These are phyloP conservation scores for Hybognathus amarus DNA, from an alignment of 2,797 vertebrate species.

Conservation along the genomic window DNA sequence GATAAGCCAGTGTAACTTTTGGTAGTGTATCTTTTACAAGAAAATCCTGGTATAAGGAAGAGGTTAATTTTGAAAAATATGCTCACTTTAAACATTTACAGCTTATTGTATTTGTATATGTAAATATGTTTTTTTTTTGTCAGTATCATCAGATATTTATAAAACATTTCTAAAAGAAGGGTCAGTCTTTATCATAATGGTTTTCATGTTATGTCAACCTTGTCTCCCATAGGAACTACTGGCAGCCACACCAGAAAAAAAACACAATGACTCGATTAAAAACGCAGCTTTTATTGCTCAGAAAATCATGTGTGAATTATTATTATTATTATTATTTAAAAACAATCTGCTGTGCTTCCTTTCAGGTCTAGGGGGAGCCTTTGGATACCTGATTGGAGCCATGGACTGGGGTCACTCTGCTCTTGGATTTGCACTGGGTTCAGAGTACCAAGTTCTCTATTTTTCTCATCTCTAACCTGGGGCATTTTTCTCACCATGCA, in stretches of 20 bases:
- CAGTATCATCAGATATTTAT: not conserved
- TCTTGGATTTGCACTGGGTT: conserved; percentile 82
- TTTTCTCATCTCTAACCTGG: conserved; percentile 87
- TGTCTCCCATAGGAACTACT: not conserved
- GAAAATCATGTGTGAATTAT: not conserved
- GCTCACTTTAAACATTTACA: not conserved
- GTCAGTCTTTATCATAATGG: not conserved
- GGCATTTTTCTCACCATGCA: conserved; percentile 83
- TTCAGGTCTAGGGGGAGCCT: conserved; percentile 91
- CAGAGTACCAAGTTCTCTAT: conserved; percentile 97
- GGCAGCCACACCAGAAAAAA: not conserved
- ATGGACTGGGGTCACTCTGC: conserved; percentile 90
- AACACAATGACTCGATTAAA: not conserved
- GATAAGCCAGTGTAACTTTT: not conserved
- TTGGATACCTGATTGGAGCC: conserved; percentile 91
- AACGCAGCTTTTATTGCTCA: not conserved
- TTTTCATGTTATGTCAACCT: not conserved
- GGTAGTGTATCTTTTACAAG: not conserved
- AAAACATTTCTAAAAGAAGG: not conserved
- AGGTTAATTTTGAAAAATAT: not conserved
- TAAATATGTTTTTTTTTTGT: not conserved
- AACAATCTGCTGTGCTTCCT: not conserved
- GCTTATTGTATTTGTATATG: not conserved
- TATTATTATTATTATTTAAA: not conserved
- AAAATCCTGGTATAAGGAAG: not conserved